Evolutionary conservation across 2,113 vertebrate genomes (phyloP), one percentile per base, ranked within the genome.

Genomic region (Halcyon senegalensis): DNA sequence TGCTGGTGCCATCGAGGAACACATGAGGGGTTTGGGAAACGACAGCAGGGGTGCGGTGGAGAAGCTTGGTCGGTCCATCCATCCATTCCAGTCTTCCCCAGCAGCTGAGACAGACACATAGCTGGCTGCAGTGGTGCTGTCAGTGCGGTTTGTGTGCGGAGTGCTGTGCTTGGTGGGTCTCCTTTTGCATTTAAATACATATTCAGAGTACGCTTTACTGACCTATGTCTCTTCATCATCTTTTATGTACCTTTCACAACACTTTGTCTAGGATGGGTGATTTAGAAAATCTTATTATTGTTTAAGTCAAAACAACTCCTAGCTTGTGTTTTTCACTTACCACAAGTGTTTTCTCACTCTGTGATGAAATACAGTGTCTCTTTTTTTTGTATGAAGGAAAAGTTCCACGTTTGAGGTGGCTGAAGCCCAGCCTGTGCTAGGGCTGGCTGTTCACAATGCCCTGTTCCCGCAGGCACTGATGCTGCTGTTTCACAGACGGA

Each of bases 21-120:
- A 28, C 15, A 4, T 0, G 1, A 8, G 4, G 30, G 21, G 5
- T 7, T 74, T 11, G 8, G 41, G 63, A 73, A 48, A 33, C 0
- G 0, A 23, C 33, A 72, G 43, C 17, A 44, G 43, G 31, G n/a
- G n/a, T 13, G 3, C 53, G 0, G 0, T 13, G n/a, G 24, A 41
- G 59, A 23, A 33, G 7, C 31, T 33, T 24, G 25, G 21, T 28
- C 59, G 25, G 21, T 28, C 59, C 19, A 0, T 44, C 39, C 4
- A 0, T 39, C 64, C 10, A 3, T 46, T 46, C 16, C 23, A 0
- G 14, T 18, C 30, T 67, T 72, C 64, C 46, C 1, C 1, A 60
- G 21, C 17, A 28, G 25, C 35, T 16, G 10, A 31, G 46, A 35
- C 35, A 43, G 35, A 56, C 1, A 0, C 2, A 8, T 11, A 25